Percentiles rank a stretch among this genome's conserved stretches.
Conservation (phyloP, 1,140 invertebrate species). For the Musca domestica region DNA sequence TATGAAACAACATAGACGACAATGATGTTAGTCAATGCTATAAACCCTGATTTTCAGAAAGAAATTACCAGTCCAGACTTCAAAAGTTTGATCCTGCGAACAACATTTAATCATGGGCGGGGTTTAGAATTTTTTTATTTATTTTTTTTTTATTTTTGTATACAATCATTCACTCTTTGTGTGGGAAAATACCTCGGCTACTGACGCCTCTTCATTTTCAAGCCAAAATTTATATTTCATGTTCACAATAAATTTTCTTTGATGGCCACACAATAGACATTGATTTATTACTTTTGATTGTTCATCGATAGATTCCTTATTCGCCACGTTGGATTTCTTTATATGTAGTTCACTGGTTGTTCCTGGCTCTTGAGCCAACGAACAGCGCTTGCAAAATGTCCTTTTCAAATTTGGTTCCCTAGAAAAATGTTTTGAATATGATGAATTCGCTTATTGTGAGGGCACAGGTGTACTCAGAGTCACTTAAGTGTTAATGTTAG, state of each 20-base stretch:
- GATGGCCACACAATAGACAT: conserved; percentile 23
- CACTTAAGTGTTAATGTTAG: too few species aligned
- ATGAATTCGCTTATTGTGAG: neutral
- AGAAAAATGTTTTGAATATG: neutral
- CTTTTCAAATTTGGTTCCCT: conserved; percentile 30
- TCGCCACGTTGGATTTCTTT: neutral
- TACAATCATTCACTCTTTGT: too few species aligned
- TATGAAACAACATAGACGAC: too few species aligned
- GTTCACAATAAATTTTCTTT: conserved; percentile 26
- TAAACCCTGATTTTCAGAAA: too few species aligned
- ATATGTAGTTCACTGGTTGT: conserved; percentile 23
- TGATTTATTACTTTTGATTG: neutral
- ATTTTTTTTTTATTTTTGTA: neutral
- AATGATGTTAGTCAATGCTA: too few species aligned
- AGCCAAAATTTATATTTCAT: conserved; percentile 30
- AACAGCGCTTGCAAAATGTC: conserved; percentile 29
- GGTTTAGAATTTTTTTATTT: too few species aligned
- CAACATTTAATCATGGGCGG: too few species aligned
- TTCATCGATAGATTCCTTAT: conserved; percentile 16
- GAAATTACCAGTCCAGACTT: too few species aligned
- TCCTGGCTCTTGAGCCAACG: conserved; percentile 22
- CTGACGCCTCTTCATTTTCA: conserved; percentile 25
- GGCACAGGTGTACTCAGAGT: too few species aligned
- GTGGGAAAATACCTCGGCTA: conserved; percentile 22
- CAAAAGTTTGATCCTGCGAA: too few species aligned